Conservation (phyloP, 2,797 vertebrate genomes). For the Fratercula arctica region DNA sequence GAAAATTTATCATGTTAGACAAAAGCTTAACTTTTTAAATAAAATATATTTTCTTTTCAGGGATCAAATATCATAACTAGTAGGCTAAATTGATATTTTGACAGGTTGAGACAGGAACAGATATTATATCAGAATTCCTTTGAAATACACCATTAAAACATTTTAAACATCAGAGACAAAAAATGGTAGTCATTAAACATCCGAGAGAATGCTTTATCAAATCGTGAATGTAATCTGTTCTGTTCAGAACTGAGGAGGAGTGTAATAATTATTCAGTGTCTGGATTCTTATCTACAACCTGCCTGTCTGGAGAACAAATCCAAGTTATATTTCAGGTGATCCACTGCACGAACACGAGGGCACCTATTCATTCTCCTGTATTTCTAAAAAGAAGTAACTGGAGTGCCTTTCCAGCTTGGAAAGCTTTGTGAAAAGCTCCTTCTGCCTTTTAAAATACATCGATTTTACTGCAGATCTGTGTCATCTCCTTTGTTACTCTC, state of each 20-base stretch:
- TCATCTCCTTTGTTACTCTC: background rate
- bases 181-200: background rate
- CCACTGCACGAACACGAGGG: background rate
- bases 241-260: background rate
- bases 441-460: background rate
- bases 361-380: background rate
- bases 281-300: background rate
- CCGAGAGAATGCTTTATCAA: background rate
- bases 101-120: background rate
- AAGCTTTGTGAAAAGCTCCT: background rate
- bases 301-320: background rate
- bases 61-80: background rate
- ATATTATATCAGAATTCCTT: background rate
- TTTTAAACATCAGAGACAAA: background rate
- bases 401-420: background rate
- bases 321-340: background rate
- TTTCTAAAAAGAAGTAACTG: background rate
- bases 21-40: background rate
- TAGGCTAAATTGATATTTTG: slow-evolving; percentile 17
- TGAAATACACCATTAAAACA: background rate
- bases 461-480: background rate
- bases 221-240: background rate
- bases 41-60: background rate
- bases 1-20: background rate
- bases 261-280: background rate